Conservation (phyloP, 2,113 vertebrate genomes). For the Sinocyclocheilus anshuiensis region DNA sequence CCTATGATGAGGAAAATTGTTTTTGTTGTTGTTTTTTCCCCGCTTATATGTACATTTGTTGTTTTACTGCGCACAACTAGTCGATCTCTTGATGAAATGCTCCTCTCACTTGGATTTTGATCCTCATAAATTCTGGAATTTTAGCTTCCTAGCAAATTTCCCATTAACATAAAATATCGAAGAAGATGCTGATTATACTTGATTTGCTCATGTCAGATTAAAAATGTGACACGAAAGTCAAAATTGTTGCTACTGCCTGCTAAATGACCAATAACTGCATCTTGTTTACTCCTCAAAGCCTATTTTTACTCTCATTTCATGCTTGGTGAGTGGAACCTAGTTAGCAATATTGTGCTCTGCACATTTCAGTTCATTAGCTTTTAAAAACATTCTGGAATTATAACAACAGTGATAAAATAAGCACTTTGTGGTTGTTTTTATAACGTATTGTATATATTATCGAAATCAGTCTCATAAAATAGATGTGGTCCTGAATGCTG, state of each 20-base stretch:
- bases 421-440: not conserved
- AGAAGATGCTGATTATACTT: not conserved
- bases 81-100: not conserved
- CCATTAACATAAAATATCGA: not conserved
- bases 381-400: not conserved
- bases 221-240: not conserved
- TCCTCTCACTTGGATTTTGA: not conserved
- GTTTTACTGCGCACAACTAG: not conserved
- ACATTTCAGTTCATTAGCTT: not conserved
- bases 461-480: too few relatives aligned
- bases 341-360: not conserved
- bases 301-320: not conserved
- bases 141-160: not conserved
- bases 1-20: too few relatives aligned
- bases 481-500: not conserved
- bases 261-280: not conserved
- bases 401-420: not conserved
- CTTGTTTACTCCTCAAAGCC: not conserved
- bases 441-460: too few relatives aligned
- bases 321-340: not conserved
- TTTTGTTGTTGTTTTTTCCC: too few relatives aligned
- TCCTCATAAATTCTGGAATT: not conserved
- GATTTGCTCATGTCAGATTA: not conserved
- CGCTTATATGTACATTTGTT: too few relatives aligned
- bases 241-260: not conserved